Conservation (phyloP, 1,140 invertebrate genomes). For the Bombus waltoni region DNA sequence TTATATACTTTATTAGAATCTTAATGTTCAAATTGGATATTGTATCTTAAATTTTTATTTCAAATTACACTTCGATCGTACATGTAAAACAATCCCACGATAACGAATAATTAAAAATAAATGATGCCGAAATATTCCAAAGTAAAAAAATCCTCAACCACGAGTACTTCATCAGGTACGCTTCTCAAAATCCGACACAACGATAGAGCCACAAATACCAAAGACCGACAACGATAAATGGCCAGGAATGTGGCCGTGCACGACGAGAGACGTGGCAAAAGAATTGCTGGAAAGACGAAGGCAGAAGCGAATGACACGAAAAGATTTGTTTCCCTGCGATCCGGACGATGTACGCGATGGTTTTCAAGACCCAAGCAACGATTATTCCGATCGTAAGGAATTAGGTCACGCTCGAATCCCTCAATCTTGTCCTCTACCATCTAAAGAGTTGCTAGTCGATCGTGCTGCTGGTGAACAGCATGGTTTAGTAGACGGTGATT, state of each 20-base stretch:
- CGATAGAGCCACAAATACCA: background rate
- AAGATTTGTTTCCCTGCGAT: constrained; percentile 65
- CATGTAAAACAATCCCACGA: background rate
- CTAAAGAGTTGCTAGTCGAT: constrained; percentile 55
- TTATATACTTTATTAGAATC: too few species aligned
- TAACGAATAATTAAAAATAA: background rate
- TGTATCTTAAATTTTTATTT: too few species aligned
- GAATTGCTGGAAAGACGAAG: constrained; percentile 32
- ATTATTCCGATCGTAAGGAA: constrained; percentile 70
- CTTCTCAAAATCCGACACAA: background rate
- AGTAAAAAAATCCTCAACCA: background rate
- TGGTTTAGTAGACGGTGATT: constrained; percentile 75
- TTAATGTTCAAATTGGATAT: too few species aligned
- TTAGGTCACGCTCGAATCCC: constrained; percentile 72
- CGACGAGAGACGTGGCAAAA: constrained; percentile 42
- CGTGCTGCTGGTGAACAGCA: constrained; percentile 63
- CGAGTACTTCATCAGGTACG: background rate
- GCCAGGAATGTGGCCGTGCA: constrained; percentile 68
- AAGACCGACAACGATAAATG: constrained; percentile 47
- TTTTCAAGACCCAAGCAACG: background rate
- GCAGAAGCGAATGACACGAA: constrained; percentile 43
- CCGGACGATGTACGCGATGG: constrained; percentile 14
- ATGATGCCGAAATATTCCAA: background rate
- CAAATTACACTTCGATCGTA: too few species aligned
- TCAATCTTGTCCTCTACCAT: background rate